Evolutionary conservation across 1,140 invertebrate species (phyloP), one percentile per base, ranked within the genome.

Genomic region (Formica exsecta): DNA sequence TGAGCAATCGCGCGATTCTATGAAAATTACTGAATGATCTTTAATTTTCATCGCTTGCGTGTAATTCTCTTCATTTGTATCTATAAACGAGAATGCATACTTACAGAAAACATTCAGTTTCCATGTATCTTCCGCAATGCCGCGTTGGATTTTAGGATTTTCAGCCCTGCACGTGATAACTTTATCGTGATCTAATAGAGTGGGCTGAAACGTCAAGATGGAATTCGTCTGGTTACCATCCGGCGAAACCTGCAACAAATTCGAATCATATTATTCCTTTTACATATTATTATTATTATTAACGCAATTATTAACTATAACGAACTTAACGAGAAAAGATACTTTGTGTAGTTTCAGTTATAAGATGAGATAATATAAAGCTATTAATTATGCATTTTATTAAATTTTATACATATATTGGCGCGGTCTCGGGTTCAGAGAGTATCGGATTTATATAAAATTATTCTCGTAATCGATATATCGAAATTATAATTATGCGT

Each of bases 101-200:
- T 97, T 95, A 98, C 98, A 98, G 92, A 97, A 97, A 74, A 98
- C 96, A 93, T 98, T 98, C 8, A 98, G 95, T 83, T 96, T 97
- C 95, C 98, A 97, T 77, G 96, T 96, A 89, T 97, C 97, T 92
- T 98, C 98, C 75, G 97, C 96, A 38, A 96, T 96, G 13, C 97
- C 96, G 64, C 96, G 96, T 89, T 97, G 96, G 25, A 98, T 96
- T 57, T 97, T 96, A 0, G 96, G 95, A 94, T 98, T 98, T 86
- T 98, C 97, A 0, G 98, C 98, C 86, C 97, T 96, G 92, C 98
- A 99, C 44, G 96, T 97, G 16, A 99, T 95, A 41, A 96, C 94
- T 92, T 97, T 97, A 19, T 97, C 97, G 92, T 98, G 97, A 94
- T 99, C 97, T 54, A 96, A 95, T 91, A 97, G 96, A 0, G 96